These are phyloP conservation scores for Sander vitreus DNA, from an alignment of 2,113 vertebrate species.

Conservation along the genomic window DNA sequence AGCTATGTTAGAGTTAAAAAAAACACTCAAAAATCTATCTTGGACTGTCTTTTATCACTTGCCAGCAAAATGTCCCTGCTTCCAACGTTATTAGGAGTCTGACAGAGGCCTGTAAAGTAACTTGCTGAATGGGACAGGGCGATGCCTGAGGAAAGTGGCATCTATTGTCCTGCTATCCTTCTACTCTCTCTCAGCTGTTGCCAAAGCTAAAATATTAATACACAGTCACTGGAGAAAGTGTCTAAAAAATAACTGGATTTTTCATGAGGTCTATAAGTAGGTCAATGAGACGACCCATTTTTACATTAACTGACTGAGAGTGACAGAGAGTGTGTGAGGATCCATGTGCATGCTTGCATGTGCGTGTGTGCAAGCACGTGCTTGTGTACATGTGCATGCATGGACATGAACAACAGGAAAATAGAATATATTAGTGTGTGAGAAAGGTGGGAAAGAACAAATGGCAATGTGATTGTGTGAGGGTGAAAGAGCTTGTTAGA, in stretches of 20 bases:
- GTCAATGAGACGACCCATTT: conserved; percentile 84
- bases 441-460: conserved; percentile 27
- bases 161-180: conserved; percentile 51
- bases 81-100: not conserved
- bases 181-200: conserved; percentile 66
- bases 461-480: conserved; percentile 32
- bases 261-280: conserved; percentile 81
- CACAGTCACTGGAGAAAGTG: conserved; percentile 68
- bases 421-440: conserved; percentile 13
- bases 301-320: conserved; percentile 63
- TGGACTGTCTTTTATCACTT: conserved; percentile 1
- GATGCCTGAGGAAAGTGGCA: conserved; percentile 50
- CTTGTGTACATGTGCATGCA: conserved; percentile 13
- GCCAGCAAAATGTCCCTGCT: not conserved
- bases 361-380: conserved; percentile 2
- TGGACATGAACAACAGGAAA: conserved; percentile 9
- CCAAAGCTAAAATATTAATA: conserved; percentile 80
- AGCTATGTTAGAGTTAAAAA: not conserved
- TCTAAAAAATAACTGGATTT: conserved; percentile 75
- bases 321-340: conserved; percentile 39
- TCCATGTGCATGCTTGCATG: conserved; percentile 18
- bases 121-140: conserved; percentile 44
- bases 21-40: not conserved
- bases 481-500: conserved; percentile 55
- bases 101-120: conserved; percentile 28